Conservation (phyloP, 2,888 invertebrate genomes). For the Prenolepis imparis region DNA sequence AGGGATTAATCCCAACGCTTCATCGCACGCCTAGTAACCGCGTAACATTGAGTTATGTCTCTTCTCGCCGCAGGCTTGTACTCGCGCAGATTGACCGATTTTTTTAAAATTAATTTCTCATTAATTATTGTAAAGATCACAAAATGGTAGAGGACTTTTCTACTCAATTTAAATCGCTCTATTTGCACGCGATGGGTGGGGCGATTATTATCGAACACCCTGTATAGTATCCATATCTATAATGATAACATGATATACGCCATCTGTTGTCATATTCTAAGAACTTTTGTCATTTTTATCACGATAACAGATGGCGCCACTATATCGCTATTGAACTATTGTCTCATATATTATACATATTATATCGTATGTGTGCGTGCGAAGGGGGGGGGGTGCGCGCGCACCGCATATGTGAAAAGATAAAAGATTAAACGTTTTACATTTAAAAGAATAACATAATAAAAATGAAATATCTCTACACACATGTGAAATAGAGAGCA, state of each 20-base stretch:
- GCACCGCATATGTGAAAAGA: background rate
- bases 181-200: too few relatives aligned
- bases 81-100: too few relatives aligned
- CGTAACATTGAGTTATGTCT: too few relatives aligned
- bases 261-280: constrained; percentile 1
- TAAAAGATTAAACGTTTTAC: background rate
- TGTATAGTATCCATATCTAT: background rate
- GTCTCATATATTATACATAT: background rate
- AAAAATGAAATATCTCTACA: background rate
- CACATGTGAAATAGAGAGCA: background rate
- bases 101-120: too few relatives aligned
- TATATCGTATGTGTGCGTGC: background rate
- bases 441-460: background rate
- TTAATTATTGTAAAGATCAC: too few relatives aligned
- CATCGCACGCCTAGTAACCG: too few relatives aligned
- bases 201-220: too few relatives aligned
- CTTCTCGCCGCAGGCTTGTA: too few relatives aligned
- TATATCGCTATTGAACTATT: background rate
- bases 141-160: too few relatives aligned
- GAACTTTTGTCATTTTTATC: background rate
- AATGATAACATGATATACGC: background rate
- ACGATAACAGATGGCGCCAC: constrained; percentile 6
- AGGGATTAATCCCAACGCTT: too few relatives aligned
- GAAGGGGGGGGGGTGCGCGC: too few relatives aligned
- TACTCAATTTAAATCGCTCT: too few relatives aligned